Percentiles rank a stretch among this genome's conserved stretches.
phyloP scores from a whole-genome alignment of 2,113 vertebrate genomes.

The Orthonyx spaldingii region DNA sequence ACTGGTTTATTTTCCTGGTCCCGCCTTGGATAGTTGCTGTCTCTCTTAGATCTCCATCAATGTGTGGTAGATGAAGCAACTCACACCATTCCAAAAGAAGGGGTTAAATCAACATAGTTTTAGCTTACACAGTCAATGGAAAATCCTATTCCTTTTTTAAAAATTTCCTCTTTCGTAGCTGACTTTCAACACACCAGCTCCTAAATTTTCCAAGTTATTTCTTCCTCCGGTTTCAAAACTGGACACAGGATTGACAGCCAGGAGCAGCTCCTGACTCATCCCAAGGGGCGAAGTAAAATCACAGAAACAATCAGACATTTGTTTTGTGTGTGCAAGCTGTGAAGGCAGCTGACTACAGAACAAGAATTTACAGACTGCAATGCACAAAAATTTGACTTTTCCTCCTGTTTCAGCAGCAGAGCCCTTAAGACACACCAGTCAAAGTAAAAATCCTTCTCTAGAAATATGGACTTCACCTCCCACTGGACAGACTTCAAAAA shows the following conservation, averaged over 20 bases:
- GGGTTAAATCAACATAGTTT: background rate
- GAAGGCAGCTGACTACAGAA: background rate
- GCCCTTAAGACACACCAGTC: background rate
- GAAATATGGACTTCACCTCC: background rate
- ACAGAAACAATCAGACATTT: background rate
- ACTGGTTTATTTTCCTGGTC: background rate
- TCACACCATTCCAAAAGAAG: background rate
- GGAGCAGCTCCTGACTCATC: background rate
- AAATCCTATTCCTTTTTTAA: background rate
- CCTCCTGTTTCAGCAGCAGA: background rate
- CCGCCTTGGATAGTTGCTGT: background rate
- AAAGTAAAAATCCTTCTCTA: background rate
- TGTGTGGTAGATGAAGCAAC: background rate
- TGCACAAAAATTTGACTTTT: background rate
- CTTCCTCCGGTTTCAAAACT: background rate
- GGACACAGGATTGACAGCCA: background rate
- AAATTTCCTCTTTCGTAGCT: background rate
- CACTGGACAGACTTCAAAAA: background rate
- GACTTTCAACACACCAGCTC: background rate
- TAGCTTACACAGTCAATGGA: background rate
- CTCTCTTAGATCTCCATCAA: background rate
- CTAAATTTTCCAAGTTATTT: background rate
- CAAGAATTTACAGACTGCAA: background rate
- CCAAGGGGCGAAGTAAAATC: background rate
- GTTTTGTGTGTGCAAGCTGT: background rate